phyloP scores from a whole-genome alignment of 1,140 invertebrate species.

The Euschistus heros region DNA sequence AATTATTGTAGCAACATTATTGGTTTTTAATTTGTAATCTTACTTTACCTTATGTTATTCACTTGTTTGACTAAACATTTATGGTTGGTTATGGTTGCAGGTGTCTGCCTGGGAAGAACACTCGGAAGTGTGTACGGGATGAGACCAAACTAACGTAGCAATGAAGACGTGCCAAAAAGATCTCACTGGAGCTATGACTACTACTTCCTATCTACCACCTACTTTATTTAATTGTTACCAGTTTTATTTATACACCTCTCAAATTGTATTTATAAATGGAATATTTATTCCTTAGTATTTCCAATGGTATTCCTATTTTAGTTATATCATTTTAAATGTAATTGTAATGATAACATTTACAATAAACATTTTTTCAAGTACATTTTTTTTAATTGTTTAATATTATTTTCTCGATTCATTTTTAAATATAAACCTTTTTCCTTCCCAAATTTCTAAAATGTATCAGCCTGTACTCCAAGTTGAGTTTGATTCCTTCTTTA shows the following conservation, averaged over 20 bases:
- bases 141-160: conserved; percentile 31
- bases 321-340: conserved; percentile 7
- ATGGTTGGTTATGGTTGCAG: conserved; percentile 39
- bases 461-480: no score
- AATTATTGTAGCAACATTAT: no score
- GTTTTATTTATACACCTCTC: conserved; percentile 16
- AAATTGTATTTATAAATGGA: conserved; percentile 16
- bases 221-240: conserved; percentile 16
- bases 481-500: no score
- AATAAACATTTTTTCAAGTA: conserved; percentile 10
- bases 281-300: conserved; percentile 20
- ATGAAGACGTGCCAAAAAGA: conserved; percentile 21
- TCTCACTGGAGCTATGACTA: conserved; percentile 16
- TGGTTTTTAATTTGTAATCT: no score
- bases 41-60: not conserved
- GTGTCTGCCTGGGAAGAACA: conserved; percentile 73
- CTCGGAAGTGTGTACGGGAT: conserved; percentile 67
- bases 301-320: conserved; percentile 18
- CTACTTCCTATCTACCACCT: conserved; percentile 17
- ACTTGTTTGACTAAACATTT: not conserved
- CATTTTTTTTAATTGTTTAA: not conserved
- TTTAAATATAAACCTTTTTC: no score
- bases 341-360: conserved; percentile 17
- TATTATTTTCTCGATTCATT: not conserved
- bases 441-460: no score